Percentiles rank a stretch among this genome's conserved stretches.
Evolutionary conservation across 2,113 vertebrate species (phyloP).

Genomic region (Trachemys scripta): DNA sequence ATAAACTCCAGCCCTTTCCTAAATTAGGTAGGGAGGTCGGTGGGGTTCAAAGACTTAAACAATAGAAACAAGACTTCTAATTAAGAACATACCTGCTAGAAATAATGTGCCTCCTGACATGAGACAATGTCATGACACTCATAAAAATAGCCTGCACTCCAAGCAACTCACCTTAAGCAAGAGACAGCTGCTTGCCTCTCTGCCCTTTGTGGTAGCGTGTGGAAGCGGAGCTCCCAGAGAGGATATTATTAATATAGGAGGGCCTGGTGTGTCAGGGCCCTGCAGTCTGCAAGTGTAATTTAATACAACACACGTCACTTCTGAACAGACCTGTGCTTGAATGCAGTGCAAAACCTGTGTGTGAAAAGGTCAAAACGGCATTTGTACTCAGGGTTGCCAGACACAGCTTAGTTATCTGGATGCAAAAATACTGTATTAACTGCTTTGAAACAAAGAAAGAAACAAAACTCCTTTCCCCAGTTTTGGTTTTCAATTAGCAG

Average conservation of each 20-base stretch:
- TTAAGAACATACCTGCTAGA: background rate
- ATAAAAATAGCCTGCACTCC: background rate
- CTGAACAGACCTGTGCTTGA: background rate
- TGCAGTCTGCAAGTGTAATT: slow-evolving; percentile 8
- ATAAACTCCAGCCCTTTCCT: background rate
- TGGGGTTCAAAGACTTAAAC: background rate
- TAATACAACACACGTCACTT: slow-evolving; percentile 10
- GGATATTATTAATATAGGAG: background rate
- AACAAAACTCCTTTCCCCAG: background rate
- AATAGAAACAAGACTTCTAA: background rate
- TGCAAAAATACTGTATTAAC: background rate
- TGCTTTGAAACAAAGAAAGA: background rate
- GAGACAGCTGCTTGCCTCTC: background rate
- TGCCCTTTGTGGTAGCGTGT: background rate
- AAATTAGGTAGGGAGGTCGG: background rate
- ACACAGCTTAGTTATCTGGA: background rate
- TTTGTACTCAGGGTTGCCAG: background rate
- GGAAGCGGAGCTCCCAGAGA: slow-evolving; percentile 21
- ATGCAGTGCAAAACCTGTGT: background rate
- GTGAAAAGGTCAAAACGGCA: background rate
- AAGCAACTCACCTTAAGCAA: background rate
- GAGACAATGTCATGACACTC: background rate
- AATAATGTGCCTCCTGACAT: background rate
- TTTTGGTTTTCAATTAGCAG: background rate
- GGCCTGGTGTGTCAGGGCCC: background rate